Evolutionary conservation across 2,888 invertebrate genomes (phyloP), one percentile per base, ranked within the genome.

Genomic region (Meiosimyza platycephala): DNA sequence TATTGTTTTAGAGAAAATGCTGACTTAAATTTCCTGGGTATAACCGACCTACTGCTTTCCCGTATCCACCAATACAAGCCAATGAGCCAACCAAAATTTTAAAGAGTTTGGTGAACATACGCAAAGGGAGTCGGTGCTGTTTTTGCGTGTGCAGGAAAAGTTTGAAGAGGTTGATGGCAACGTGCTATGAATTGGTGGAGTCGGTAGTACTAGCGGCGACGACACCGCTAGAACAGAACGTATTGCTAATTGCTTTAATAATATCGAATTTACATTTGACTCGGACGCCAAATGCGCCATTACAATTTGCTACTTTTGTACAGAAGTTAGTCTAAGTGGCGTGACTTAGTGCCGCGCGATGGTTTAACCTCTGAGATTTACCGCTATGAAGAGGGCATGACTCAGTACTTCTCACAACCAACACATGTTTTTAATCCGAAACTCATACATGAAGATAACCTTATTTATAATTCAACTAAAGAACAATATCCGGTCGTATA

Each of bases 1-100:
- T 99, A 98, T 88, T 89, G 99, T 72, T 99, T 99, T 90, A 99
- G 99, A 62, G 99, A 99, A 88, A 99, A 99, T 90, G 93, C 95
- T 70, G 99, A 99, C 88, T 89, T 99, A 60, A 99, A 99, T 88
- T 98, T 98, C 84, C 90, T 99, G 51, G 98, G n/a, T n/a, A 98
- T 65, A 94, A 94, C 86, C 91, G 95, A 81, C 98, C 99, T 57
- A 95, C 97, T 74, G 96, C 97, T 75, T 98, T 98, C 89, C 98
- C 98, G 0, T 98, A 98, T 88, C 96, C 97, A 59, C 96, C 97
- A 7, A 97, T 97, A 28, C 95, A 96, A 99, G 85, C 98, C 99
- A 48, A 28, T 95, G 96, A 99, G 85, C 98, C 99, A 48, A 98
- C 98, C 13, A 97, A 97, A 88, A 98, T 98, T 0, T 87, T 99